phyloP scores from a whole-genome alignment of 2,797 vertebrate species.

The Tiaroga cobitis region DNA sequence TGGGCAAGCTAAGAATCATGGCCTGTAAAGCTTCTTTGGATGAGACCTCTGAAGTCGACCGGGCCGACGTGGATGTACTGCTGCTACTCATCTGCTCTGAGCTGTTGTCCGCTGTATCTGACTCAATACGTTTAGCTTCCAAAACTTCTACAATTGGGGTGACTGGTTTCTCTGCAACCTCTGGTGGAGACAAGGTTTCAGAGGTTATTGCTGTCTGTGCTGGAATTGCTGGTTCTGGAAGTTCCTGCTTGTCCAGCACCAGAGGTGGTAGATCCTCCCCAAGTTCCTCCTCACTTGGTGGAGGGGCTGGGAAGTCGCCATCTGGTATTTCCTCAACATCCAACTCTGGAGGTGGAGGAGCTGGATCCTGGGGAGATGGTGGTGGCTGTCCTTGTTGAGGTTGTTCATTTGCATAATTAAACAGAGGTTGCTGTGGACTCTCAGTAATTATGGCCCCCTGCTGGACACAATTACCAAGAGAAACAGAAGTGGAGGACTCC shows the following conservation, averaged over 20 bases:
- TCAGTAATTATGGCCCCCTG: slow-evolving; percentile 62
- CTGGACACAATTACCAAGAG: slow-evolving; percentile 86
- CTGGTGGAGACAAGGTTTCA: slow-evolving; percentile 54
- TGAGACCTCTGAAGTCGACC: slow-evolving; percentile 85
- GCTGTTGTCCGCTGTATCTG: slow-evolving; percentile 85
- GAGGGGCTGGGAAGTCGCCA: slow-evolving; percentile 76
- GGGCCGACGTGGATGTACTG: slow-evolving; percentile 90
- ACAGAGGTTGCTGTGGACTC: slow-evolving; percentile 60
- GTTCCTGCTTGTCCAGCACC: slow-evolving; percentile 72
- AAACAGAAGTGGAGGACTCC: slow-evolving; percentile 87
- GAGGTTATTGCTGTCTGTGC: slow-evolving; percentile 50
- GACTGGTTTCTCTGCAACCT: slow-evolving; percentile 55
- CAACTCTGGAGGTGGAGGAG: slow-evolving; percentile 67
- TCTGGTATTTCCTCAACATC: slow-evolving; percentile 67
- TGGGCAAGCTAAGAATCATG: slow-evolving; percentile 96
- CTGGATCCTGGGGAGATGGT: slow-evolving; percentile 72
- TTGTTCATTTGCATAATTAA: slow-evolving; percentile 54
- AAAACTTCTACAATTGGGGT: slow-evolving; percentile 66
- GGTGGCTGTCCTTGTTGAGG: slow-evolving; percentile 57
- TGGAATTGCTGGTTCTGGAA: slow-evolving; percentile 58
- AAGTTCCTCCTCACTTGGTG: slow-evolving; percentile 77
- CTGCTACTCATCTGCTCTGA: slow-evolving; percentile 94
- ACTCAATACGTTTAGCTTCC: slow-evolving; percentile 80
- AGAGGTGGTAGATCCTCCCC: slow-evolving; percentile 67
- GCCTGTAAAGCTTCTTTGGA: slow-evolving; percentile 97